phyloP scores from a whole-genome alignment of 2,113 vertebrate species.

The Ailurus styani region DNA sequence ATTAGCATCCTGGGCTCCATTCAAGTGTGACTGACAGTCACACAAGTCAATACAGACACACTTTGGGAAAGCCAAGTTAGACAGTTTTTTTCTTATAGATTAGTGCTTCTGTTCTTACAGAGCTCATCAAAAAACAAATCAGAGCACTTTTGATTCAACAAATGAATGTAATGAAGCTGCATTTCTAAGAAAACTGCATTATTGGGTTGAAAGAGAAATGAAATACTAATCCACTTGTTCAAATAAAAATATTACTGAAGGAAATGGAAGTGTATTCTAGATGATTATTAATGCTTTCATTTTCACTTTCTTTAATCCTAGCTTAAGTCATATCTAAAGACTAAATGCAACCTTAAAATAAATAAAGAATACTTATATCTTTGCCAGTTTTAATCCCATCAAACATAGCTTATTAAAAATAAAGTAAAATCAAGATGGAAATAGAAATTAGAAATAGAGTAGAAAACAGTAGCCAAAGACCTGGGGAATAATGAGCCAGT shows the following conservation, averaged over 20 bases:
- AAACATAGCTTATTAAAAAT: constrained; percentile 8
- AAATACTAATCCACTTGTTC: constrained; percentile 19
- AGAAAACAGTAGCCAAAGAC: neutral
- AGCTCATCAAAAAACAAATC: constrained; percentile 47
- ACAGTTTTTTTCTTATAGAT: constrained; percentile 21
- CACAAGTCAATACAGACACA: constrained; percentile 61
- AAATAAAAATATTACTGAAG: constrained; percentile 28
- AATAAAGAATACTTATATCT: neutral
- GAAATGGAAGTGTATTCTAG: constrained; percentile 28
- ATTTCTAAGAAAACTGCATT: constrained; percentile 32
- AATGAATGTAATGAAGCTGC: constrained; percentile 10
- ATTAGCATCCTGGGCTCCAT: constrained; percentile 55
- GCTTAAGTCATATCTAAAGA: constrained; percentile 5
- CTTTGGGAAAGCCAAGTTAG: constrained; percentile 34
- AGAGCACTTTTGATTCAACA: constrained; percentile 35
- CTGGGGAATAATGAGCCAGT: neutral
- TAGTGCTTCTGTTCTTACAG: constrained; percentile 29
- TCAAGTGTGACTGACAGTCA: constrained; percentile 68
- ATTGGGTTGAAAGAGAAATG: constrained; percentile 19
- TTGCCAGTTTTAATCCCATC: constrained; percentile 9
- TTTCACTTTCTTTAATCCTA: constrained; percentile 47
- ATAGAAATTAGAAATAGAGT: neutral
- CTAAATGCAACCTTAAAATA: neutral
- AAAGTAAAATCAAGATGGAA: neutral
- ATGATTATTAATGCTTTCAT: constrained; percentile 53